phyloP scores from a whole-genome alignment of 2,888 invertebrate genomes.

The Tiliacea citrago region DNA sequence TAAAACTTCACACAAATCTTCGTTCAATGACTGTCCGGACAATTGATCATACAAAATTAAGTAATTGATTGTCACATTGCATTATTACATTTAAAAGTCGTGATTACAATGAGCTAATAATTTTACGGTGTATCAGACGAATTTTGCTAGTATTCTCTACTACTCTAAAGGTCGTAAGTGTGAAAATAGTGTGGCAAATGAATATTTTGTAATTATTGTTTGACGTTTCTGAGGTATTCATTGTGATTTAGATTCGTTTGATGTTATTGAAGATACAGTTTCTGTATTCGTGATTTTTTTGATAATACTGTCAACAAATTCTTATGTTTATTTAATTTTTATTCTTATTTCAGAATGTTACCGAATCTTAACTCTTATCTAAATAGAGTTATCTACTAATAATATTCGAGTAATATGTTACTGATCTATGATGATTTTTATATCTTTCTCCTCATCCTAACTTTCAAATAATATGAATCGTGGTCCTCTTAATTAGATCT shows the following conservation, averaged over 20 bases:
- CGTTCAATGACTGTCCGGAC: not conserved
- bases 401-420: too few relatives aligned
- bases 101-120: conserved; percentile 50
- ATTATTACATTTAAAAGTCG: conserved; percentile 55
- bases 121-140: conserved; percentile 39
- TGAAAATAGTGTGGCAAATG: not conserved
- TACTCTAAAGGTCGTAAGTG: conserved; percentile 7
- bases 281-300: not conserved
- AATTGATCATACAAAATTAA: conserved; percentile 36
- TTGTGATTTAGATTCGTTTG: not conserved
- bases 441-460: too few relatives aligned
- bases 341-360: too few relatives aligned
- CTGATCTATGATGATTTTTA: too few relatives aligned
- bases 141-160: not conserved
- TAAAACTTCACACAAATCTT: not conserved
- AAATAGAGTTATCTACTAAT: too few relatives aligned
- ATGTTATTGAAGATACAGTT: conserved; percentile 15
- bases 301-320: not conserved
- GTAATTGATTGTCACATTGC: conserved; percentile 48
- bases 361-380: too few relatives aligned
- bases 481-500: too few relatives aligned
- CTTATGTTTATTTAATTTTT: not conserved
- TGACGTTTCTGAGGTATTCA: not conserved
- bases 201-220: conserved; percentile 26
- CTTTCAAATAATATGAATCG: too few relatives aligned